Evolutionary conservation across 2,113 vertebrate species (phyloP).

Genomic region (Centropristis striata): DNA sequence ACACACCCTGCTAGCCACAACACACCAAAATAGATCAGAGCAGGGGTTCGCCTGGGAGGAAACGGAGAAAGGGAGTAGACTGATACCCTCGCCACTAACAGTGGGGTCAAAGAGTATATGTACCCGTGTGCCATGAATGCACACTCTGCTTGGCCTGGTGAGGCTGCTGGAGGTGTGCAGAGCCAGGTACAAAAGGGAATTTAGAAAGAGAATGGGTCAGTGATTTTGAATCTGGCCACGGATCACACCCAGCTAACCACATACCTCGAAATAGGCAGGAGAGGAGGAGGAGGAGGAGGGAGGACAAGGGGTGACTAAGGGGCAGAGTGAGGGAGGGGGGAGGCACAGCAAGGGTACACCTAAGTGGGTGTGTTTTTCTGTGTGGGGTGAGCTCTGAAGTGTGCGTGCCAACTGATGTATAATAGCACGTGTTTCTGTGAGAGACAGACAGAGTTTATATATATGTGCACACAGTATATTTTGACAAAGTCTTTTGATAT

Average conservation of each 20-base stretch:
- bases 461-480: conserved; percentile 15
- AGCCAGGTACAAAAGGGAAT: conserved; percentile 59
- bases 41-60: conserved; percentile 61
- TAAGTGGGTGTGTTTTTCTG: conserved; percentile 66
- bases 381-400: conserved; percentile 59
- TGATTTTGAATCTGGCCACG: conserved; percentile 65
- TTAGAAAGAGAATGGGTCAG: conserved; percentile 70
- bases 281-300: conserved; percentile 36
- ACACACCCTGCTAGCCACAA: conserved; percentile 83
- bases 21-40: conserved; percentile 85
- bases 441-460: conserved; percentile 5
- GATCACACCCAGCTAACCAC: conserved; percentile 78
- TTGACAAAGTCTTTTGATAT: conserved; percentile 20
- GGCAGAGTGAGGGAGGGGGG: conserved; percentile 22
- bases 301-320: conserved; percentile 58
- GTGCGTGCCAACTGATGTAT: conserved; percentile 58
- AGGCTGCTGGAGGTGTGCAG: conserved; percentile 52
- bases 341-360: conserved; percentile 50
- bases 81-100: conserved; percentile 32
- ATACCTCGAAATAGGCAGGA: conserved; percentile 78
- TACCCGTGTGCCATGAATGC: conserved; percentile 39
- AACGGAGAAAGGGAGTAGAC: conserved; percentile 63
- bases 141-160: background rate
- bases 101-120: conserved; percentile 32
- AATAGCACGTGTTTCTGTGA: conserved; percentile 29